Evolutionary conservation across 2,888 invertebrate genomes (phyloP), one percentile per base, ranked within the genome.

Genomic region (Hirtodrosophila trivittata): DNA sequence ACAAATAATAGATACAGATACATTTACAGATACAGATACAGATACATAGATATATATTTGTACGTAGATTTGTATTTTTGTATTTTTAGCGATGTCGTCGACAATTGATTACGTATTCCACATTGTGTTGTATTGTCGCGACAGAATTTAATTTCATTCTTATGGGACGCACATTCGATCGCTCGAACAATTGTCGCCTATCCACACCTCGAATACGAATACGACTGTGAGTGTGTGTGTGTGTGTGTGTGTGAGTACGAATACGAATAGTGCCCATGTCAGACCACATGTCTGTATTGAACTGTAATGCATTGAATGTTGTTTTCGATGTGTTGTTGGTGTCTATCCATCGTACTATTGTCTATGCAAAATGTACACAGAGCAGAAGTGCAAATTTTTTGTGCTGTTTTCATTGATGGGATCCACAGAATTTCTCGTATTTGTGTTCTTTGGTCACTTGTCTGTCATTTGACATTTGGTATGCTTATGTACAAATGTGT

Each of bases 131-230:
- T 67, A 77, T 77, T 86, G 86, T 83, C 83, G 88, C 87, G 87
- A 85, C 88, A 87, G 87, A 87, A 88, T 87, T 88, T 80, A 81
- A 88, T 88, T 88, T 77, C 59, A 67, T 83, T 87, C 88, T 85
- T 83, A 68, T 77, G 80, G 86, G 73, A 86, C 64, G 58, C 52
- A 66, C 78, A 62, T 57, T 69, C 63, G 72, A 75, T 75, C 75
- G 62, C 42, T 60, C 64, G 33, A 59, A 59, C 64, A 64, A 58
- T 59, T 45, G 66, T 46, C 56, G 54, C 59, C 73, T 45, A 54
- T 50, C 37, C 38, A 4, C 21, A 8, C 12, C 50, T 21, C 18
- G n/a, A n/a, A 21, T 21, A 21, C 5, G 18, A 21, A 21, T 21
- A 21, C 18, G 18, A 21, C 2, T 21, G 5, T 21, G 18, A 21